Base-by-base conservation (phyloP, 37 sponge, comb jelly and placozoan species). In the Bolinopsis microptera region DNA sequence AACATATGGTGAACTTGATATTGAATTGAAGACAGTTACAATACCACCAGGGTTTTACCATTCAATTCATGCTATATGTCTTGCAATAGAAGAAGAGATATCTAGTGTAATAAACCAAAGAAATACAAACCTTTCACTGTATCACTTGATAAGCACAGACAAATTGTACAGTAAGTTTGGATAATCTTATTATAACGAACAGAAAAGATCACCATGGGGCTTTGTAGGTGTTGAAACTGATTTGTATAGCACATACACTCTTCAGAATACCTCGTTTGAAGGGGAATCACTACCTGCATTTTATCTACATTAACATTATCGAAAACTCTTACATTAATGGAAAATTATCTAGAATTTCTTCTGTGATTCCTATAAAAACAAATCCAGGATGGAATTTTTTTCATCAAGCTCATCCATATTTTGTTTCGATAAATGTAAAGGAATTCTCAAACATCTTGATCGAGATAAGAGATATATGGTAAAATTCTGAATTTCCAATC, bases 281-380 rank as follows among this genome's bases (percentile, higher is more conserved):
- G 31, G 22, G 0, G 5, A n/a, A 2, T 5, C 8, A 28, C 9
- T 39, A 24, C 41, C 61, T 1, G 90, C 28, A n/a, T 5, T 86
- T 39, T 86, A 2, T 86, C 3, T 86, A 86, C 35, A 24, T 34
- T 1, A 86, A 34, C 90, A 86, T 86, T 16, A 38, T 86, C 39
- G 90, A 86, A n/a, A 86, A 86, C 35, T 41, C 61, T 33, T 86
- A 41, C 90, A 86, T 86, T 1, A 86, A 86, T 26, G 90, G 90
- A 9, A 86, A 40, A 21, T 25, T 41, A n/a, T 86, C 90, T 30
- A 38, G 90, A 86, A 86, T 39, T 28, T 2, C 36, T 8, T 28
- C 31, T 41, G 61, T 39, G 9, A 24, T 39, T 40, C 90, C 90
- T 26, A 28, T 86, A 0, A 39, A 40, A 86, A n/a, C n/a, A n/a